Conservation (phyloP, 2,797 vertebrate genomes). For the Calcarius lapponicus region DNA sequence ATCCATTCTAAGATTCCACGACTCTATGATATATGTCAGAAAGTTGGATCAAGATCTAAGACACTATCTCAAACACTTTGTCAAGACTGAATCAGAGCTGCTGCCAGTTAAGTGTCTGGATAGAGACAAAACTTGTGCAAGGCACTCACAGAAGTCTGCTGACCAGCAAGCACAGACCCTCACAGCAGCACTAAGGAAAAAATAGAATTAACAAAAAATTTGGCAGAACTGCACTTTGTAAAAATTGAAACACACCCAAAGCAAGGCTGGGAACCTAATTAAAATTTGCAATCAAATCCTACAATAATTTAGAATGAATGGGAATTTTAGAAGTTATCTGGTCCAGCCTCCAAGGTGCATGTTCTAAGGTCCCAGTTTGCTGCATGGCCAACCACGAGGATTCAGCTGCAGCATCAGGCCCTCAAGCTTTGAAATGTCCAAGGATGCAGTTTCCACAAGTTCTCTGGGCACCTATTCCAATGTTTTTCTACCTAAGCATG, state of each 20-base stretch:
- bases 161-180: background rate
- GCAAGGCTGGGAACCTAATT: background rate
- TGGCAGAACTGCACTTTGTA: background rate
- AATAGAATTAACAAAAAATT: background rate
- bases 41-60: background rate
- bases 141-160: background rate
- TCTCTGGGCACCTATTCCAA: background rate
- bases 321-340: background rate
- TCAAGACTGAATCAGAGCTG: background rate
- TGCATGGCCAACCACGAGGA: accelerated
- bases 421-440: background rate
- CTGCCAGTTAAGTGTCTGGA: background rate
- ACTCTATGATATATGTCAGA: background rate
- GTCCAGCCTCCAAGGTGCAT: background rate
- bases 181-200: background rate
- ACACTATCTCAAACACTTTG: background rate
- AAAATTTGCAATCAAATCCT: background rate
- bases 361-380: background rate
- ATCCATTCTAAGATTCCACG: background rate
- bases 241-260: background rate
- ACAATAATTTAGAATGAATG: background rate
- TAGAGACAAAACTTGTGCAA: background rate
- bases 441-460: background rate
- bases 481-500: accelerated
- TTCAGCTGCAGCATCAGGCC: accelerated